phyloP scores from a whole-genome alignment of 2,888 invertebrate genomes.

The Lochmaea capreae region DNA sequence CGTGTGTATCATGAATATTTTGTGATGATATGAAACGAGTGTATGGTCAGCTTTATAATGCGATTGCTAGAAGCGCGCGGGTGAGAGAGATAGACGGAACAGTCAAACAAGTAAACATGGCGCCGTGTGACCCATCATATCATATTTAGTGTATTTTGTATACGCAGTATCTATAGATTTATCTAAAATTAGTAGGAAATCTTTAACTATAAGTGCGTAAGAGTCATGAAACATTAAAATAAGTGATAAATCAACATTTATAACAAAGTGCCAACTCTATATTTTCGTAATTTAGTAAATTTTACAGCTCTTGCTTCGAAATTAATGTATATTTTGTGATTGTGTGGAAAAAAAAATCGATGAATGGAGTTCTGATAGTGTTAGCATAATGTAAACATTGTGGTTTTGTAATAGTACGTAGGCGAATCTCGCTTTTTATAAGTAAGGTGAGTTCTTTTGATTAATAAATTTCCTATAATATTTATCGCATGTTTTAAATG shows the following conservation, averaged over 20 bases:
- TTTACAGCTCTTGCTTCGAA: constrained; percentile 33
- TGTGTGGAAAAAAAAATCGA: constrained; percentile 36
- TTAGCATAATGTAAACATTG: constrained; percentile 52
- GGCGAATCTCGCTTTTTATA: constrained; percentile 50
- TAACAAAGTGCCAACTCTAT: constrained; percentile 53
- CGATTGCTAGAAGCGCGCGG: constrained; percentile 54
- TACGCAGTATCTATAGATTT: constrained; percentile 61
- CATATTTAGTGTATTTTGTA: constrained; percentile 64
- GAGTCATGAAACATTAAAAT: constrained; percentile 50
- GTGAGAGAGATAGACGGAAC: constrained; percentile 57
- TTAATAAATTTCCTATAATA: background rate
- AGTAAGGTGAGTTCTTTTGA: constrained; percentile 50
- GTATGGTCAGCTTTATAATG: constrained; percentile 41
- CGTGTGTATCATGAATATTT: too few relatives aligned
- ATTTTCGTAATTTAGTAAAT: constrained; percentile 44
- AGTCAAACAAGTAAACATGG: constrained; percentile 64
- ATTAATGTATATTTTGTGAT: constrained; percentile 42
- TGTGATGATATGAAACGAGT: background rate
- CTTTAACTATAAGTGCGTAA: constrained; percentile 56
- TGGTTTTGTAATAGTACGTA: constrained; percentile 47
- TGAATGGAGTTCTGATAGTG: constrained; percentile 32
- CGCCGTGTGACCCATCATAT: constrained; percentile 66
- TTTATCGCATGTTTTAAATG: background rate
- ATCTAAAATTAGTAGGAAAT: constrained; percentile 55
- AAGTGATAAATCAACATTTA: constrained; percentile 51